Evolutionary conservation across 2,888 invertebrate species (phyloP).

Genomic region (Mythimna albipuncta): DNA sequence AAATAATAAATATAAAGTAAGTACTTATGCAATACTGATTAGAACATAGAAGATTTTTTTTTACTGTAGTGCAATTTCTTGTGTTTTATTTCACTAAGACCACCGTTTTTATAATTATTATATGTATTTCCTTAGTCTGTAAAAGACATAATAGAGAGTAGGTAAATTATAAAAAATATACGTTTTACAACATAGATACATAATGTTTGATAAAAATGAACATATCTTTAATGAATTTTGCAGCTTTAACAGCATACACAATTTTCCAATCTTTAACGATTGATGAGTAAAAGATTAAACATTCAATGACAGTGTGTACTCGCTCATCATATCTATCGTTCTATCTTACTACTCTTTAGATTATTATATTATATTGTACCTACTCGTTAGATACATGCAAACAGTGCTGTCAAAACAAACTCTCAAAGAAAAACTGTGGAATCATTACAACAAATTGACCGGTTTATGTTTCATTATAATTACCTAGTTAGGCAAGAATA

Average conservation of each 20-base stretch:
- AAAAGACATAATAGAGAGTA: too few species aligned
- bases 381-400: conserved; percentile 31
- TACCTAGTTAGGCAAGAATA: not conserved
- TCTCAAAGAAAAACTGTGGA: conserved; percentile 3
- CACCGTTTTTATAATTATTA: too few species aligned
- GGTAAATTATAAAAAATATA: too few species aligned
- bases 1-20: too few species aligned
- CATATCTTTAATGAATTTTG: conserved; percentile 13
- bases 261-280: conserved; percentile 10
- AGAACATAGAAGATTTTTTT: too few species aligned
- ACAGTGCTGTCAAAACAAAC: conserved; percentile 38
- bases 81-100: too few species aligned
- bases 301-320: conserved; percentile 11
- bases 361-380: conserved; percentile 1
- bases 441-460: not conserved
- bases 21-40: too few species aligned
- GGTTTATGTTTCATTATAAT: not conserved
- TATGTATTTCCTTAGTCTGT: too few species aligned
- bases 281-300: conserved; percentile 30
- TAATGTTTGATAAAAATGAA: too few species aligned
- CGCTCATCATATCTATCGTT: too few species aligned
- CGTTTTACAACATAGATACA: too few species aligned
- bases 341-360: not conserved
- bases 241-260: conserved; percentile 25
- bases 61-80: too few species aligned